These are phyloP conservation scores for Malthinus flaveolus DNA, from an alignment of 2,888 invertebrate species.

Conservation along the genomic window DNA sequence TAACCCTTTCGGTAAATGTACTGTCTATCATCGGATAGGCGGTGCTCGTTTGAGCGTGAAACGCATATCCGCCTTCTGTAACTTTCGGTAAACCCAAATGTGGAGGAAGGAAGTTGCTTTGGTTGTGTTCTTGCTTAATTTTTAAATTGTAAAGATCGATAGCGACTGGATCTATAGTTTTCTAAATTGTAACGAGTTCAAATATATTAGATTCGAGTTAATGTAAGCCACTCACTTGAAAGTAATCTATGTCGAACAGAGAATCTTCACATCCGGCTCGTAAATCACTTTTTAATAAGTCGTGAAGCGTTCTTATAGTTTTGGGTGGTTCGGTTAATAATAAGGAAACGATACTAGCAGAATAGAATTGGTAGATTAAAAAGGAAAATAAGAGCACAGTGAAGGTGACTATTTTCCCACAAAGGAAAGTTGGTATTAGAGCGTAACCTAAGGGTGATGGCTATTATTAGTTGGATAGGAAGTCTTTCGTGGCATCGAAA, in stretches of 20 bases:
- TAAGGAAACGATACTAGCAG: constrained; percentile 69
- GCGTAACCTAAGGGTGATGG: constrained; percentile 35
- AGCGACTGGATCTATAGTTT: constrained; percentile 63
- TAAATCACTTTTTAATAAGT: constrained; percentile 62
- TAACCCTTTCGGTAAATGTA: constrained; percentile 42
- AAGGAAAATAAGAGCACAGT: constrained; percentile 58
- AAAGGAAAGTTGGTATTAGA: constrained; percentile 37
- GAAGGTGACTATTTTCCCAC: constrained; percentile 42
- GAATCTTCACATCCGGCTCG: constrained; percentile 66
- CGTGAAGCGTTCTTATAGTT: constrained; percentile 62
- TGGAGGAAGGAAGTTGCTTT: constrained; percentile 39
- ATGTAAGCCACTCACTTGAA: constrained; percentile 56
- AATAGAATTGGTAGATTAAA: constrained; percentile 70
- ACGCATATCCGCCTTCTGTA: constrained; percentile 46
- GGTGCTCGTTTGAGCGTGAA: constrained; percentile 46
- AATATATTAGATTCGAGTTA: background rate
- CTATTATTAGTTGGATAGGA: background rate
- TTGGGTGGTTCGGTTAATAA: constrained; percentile 64
- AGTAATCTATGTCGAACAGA: constrained; percentile 65
- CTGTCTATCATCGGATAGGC: constrained; percentile 48
- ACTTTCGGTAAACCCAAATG: constrained; percentile 42
- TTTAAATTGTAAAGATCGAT: constrained; percentile 62
- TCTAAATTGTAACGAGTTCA: constrained; percentile 49
- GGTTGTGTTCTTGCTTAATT: constrained; percentile 47
- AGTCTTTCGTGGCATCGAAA: background rate